Conservation (phyloP, 2,113 vertebrate genomes). For the Lonchura striata region DNA sequence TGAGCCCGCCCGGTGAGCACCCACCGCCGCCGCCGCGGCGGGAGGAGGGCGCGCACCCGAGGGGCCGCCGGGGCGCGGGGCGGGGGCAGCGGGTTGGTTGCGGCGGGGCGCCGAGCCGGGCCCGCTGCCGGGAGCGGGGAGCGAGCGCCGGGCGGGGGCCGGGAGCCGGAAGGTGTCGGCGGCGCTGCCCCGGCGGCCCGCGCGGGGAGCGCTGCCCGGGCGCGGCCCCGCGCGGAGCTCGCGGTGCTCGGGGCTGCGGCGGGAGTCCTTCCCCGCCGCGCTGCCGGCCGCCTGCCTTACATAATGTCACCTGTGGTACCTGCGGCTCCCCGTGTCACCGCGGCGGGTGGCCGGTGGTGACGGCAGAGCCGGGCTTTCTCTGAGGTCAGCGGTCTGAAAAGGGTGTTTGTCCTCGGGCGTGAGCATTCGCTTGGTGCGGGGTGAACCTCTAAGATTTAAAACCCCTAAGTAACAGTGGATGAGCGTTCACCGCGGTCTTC, state of each 20-base stretch:
- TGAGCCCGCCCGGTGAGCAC: no score
- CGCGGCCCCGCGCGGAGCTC: not conserved
- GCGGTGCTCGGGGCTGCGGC: not conserved
- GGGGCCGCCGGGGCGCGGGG: no score
- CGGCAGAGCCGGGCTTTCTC: not conserved
- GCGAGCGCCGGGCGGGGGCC: not conserved
- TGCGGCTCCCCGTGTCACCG: not conserved
- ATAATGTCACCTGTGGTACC: not conserved
- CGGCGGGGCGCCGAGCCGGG: not conserved
- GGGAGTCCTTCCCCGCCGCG: not conserved
- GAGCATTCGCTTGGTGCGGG: not conserved
- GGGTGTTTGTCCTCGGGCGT: accelerated
- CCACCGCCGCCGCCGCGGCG: no score
- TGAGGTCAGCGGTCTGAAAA: not conserved
- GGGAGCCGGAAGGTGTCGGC: not conserved
- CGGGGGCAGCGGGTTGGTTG: no score
- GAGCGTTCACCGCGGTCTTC: accelerated
- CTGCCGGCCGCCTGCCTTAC: not conserved
- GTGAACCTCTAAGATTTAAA: not conserved
- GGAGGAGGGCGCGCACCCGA: no score
- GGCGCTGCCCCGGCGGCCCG: not conserved
- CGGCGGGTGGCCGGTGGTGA: not conserved
- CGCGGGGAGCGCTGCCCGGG: not conserved
- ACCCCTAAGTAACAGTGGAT: not conserved
- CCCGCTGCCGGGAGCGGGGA: not conserved